phyloP scores from a whole-genome alignment of 1,140 invertebrate species.

The Philopotamus ludificatus region DNA sequence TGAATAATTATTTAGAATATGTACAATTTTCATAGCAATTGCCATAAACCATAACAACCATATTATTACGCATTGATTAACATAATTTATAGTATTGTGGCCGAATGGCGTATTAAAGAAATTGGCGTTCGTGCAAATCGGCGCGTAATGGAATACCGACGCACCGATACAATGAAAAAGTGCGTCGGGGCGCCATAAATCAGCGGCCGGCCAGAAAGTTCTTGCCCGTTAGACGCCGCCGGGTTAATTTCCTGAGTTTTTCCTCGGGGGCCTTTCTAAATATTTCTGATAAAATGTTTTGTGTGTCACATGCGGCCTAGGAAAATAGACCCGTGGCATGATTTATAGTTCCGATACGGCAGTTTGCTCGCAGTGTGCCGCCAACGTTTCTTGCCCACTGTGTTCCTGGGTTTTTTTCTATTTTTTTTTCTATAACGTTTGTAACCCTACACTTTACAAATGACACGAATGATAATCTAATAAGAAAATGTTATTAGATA shows the following conservation, averaged over 20 bases:
- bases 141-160: too few species aligned
- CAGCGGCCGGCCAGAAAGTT: neutral
- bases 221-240: neutral
- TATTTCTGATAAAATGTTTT: neutral
- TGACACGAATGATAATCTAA: neutral
- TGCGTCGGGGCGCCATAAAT: neutral
- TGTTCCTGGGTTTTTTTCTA: too few species aligned
- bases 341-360: neutral
- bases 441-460: too few species aligned
- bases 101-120: too few species aligned
- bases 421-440: too few species aligned
- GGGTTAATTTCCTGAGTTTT: neutral
- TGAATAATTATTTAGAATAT: too few species aligned
- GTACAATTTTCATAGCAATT: too few species aligned
- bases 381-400: neutral
- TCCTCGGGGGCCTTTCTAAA: neutral
- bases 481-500: neutral
- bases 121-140: too few species aligned
- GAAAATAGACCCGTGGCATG: neutral
- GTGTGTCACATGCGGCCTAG: neutral
- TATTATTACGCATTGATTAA: too few species aligned
- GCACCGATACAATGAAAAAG: too few species aligned
- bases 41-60: too few species aligned
- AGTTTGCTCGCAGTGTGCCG: neutral
- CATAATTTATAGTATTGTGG: too few species aligned